Conservation (phyloP, 2,888 invertebrate species). For the Megaustenia siamemsis region DNA sequence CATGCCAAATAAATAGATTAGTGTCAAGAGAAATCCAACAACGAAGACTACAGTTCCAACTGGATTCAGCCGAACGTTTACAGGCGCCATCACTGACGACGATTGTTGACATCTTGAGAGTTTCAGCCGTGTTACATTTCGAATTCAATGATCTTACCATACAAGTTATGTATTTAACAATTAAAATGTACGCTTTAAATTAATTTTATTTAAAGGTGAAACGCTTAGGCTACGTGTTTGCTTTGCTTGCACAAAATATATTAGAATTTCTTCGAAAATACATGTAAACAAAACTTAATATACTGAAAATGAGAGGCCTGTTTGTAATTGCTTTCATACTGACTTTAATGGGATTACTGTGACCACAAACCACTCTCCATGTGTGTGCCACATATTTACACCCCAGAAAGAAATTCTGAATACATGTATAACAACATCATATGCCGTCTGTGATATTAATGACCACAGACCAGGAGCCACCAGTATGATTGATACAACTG, state of each 20-base stretch:
- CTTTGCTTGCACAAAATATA: background rate
- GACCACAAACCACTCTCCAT: too few species aligned
- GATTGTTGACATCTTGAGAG: conserved; percentile 64
- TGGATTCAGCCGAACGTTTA: conserved; percentile 74
- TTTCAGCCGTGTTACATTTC: background rate
- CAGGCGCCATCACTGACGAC: conserved; percentile 71
- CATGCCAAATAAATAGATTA: conserved; percentile 71
- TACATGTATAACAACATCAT: too few species aligned
- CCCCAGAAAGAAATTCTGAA: too few species aligned
- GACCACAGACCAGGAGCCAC: too few species aligned
- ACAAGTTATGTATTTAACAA: background rate
- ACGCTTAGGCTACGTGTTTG: too few species aligned
- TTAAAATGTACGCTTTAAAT: background rate
- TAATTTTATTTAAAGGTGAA: too few species aligned
- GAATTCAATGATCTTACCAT: background rate
- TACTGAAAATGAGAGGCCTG: background rate
- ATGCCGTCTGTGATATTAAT: too few species aligned
- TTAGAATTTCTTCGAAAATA: background rate
- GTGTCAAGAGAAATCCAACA: conserved; percentile 61
- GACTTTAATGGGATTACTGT: too few species aligned
- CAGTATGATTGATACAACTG: too few species aligned
- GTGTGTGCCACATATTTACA: too few species aligned
- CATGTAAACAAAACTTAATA: background rate
- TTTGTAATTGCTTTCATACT: background rate
- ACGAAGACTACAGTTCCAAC: conserved; percentile 69